phyloP scores from a whole-genome alignment of 2,888 invertebrate genomes.

The Dioctria rufipes region DNA sequence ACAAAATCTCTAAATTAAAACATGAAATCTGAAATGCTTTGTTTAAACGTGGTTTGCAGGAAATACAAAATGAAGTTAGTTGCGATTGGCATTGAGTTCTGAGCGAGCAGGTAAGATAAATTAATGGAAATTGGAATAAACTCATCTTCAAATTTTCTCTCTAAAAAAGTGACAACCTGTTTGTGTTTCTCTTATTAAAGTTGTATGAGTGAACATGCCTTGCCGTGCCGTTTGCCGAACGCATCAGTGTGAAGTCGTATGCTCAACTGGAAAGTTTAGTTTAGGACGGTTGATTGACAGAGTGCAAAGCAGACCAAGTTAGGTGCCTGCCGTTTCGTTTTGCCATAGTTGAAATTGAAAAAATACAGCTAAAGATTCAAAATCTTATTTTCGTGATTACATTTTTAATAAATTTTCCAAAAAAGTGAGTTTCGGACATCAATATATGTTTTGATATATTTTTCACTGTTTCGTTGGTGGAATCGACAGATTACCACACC shows the following conservation, averaged over 20 bases:
- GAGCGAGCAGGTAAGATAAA: too few relatives aligned
- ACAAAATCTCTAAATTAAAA: too few relatives aligned
- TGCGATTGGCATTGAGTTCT: too few relatives aligned
- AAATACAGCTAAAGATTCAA: conserved; percentile 2
- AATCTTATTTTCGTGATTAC: not conserved
- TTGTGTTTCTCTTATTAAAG: too few relatives aligned
- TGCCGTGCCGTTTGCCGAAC: not conserved
- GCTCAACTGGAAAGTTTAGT: conserved; percentile 33
- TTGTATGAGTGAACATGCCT: too few relatives aligned
- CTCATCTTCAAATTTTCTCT: too few relatives aligned
- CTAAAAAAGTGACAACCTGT: too few relatives aligned
- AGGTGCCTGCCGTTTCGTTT: conserved; percentile 1
- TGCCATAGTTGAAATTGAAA: not conserved
- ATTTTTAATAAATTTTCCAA: not conserved
- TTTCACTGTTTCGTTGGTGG: not conserved
- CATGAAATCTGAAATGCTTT: too few relatives aligned
- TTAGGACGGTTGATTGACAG: conserved; percentile 1
- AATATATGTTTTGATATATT: conserved; percentile 11
- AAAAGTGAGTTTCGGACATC: not conserved
- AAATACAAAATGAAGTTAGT: too few relatives aligned
- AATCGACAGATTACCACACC: conserved; percentile 29
- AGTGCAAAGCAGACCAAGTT: conserved; percentile 1
- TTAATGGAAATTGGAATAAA: too few relatives aligned
- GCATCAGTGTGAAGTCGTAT: not conserved
- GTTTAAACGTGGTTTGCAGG: too few relatives aligned